Conservation (phyloP, 2,797 vertebrate genomes). For the Sebastes kiyomatsui region DNA sequence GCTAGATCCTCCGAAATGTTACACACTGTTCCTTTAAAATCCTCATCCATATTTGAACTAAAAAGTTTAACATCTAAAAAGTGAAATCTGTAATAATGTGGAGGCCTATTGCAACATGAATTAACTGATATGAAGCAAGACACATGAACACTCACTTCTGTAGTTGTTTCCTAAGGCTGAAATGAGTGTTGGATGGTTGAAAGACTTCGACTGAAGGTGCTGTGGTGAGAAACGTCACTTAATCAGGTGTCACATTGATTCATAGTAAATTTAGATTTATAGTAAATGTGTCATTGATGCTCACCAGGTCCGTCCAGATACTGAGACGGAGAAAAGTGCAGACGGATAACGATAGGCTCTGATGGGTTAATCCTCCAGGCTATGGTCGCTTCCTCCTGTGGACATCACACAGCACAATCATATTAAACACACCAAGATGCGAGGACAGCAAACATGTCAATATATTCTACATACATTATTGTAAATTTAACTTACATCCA, state of each 20-base stretch:
- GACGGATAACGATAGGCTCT: constrained; percentile 90
- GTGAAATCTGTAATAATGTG: background rate
- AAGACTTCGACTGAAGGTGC: constrained; percentile 95
- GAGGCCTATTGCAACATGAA: background rate
- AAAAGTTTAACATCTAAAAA: background rate
- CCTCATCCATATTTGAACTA: background rate
- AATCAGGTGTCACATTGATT: constrained; percentile 6
- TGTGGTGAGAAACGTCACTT: constrained; percentile 60
- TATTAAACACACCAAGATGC: background rate
- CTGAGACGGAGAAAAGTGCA: constrained; percentile 92
- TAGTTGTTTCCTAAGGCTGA: constrained; percentile 90
- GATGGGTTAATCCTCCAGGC: constrained; percentile 92
- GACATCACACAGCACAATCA: constrained; percentile 6
- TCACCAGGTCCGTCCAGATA: constrained; percentile 96
- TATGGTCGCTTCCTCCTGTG: constrained; percentile 89
- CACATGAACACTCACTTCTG: constrained; percentile 88
- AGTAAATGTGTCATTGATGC: constrained; percentile 27
- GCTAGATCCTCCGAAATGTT: too few relatives aligned
- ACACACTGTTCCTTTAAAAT: rapidly evolving
- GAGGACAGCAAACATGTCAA: background rate
- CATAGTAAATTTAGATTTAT: background rate
- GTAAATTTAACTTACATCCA: constrained; percentile 86
- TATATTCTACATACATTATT: background rate
- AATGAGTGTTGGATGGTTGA: constrained; percentile 91
- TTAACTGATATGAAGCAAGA: background rate